These are phyloP conservation scores for Chionoecetes opilio DNA, from an alignment of 1,140 invertebrate genomes.

Conservation along the genomic window DNA sequence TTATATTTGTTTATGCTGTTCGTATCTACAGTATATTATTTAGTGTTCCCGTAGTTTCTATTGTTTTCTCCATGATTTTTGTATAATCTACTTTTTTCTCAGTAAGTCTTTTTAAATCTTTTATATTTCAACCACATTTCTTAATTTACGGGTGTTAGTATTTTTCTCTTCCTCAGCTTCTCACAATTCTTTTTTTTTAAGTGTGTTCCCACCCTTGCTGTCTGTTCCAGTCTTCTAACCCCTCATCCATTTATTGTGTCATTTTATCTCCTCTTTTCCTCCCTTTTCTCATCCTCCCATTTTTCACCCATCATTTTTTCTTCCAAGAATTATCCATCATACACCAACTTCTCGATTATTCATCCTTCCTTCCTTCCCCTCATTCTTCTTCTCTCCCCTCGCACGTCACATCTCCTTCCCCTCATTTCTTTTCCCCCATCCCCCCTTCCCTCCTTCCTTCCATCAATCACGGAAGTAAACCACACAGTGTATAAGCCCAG, in stretches of 20 bases:
- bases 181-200: neutral
- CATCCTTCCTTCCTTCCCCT: neutral
- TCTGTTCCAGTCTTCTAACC: neutral
- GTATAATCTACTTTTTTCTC: neutral
- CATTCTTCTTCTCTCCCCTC: neutral
- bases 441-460: neutral
- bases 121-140: neutral
- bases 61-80: neutral
- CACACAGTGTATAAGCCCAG: constrained; percentile 18
- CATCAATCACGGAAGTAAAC: neutral
- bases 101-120: too few relatives aligned
- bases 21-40: neutral
- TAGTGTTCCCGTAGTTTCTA: neutral
- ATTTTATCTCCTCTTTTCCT: neutral
- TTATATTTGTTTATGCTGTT: neutral
- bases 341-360: constrained; percentile 20
- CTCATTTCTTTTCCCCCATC: neutral
- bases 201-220: neutral
- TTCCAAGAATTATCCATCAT: constrained; percentile 11
- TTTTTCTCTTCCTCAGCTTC: neutral
- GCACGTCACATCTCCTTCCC: neutral
- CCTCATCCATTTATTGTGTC: neutral
- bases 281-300: neutral
- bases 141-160: neutral
- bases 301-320: constrained; percentile 11